Evolutionary conservation across 2,797 vertebrate genomes (phyloP), one percentile per base, ranked within the genome.

Genomic region (Sebastes minor): DNA sequence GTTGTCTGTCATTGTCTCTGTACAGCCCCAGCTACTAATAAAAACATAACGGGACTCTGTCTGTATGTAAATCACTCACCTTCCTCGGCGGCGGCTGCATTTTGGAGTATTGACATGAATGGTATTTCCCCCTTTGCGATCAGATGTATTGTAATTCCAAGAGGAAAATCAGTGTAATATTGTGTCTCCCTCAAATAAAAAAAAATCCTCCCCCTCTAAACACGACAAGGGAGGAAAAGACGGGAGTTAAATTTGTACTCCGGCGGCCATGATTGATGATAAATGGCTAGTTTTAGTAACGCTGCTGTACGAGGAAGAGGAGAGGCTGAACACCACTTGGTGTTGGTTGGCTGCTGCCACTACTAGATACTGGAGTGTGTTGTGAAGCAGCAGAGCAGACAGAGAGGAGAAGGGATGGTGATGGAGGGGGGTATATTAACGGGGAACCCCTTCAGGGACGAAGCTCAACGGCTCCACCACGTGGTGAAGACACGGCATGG

Each of bases 1-100:
- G 14, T 1, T 42, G 38, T 42, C 52, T 78, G 89, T 91, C 88
- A 88, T 83, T 89, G 90, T 91, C 72, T 91, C 68, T 74, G 52
- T 23, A 12, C 75, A 65, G 74, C 20, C 23, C n/a, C 71, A n/a
- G 78, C 65, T 76, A 20, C 38, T 42, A 42, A 42, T 18, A 46
- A 33, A 74, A 84, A 92, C 86, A 92, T 92, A 93, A 92, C 87
- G 86, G 93, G 93, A 81, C 63, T 64, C 75, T 23, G n/a, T 49
- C 46, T 49, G 46, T 52, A 18, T 53, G 60, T 74, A 80, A 70
- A 90, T 85, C 83, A 91, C 96, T 96, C 95, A 98, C 98, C 97
- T 98, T 98, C 96, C 97, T 97, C 96, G 98, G 97, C 94, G 98
- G 98, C 87, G 97, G 98, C 97, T 98, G 98, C 98, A 98, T 99